A percentile compares a stretch with the other conserved stretches of the same genome.
These are phyloP conservation scores for Zaprionus camerounensis DNA, from an alignment of 1,140 invertebrate genomes.

Conservation along the genomic window DNA sequence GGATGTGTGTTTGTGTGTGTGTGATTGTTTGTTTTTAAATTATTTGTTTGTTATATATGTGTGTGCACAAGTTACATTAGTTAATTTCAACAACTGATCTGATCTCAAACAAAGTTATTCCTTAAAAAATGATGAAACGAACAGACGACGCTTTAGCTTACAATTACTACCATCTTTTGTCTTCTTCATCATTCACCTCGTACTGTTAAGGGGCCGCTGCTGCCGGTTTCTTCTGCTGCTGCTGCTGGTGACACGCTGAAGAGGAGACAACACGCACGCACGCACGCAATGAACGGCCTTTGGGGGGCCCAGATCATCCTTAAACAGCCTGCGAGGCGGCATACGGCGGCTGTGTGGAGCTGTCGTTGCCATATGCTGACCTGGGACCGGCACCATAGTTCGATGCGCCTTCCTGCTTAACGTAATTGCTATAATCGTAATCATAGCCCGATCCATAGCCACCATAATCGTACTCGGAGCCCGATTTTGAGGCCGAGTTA, in stretches of 20 bases:
- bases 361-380: constrained; percentile 83
- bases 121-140: constrained; percentile 72
- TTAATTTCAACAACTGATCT: constrained; percentile 83
- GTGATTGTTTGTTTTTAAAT: constrained; percentile 49
- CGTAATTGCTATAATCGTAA: constrained; percentile 84
- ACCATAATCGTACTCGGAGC: constrained; percentile 84
- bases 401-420: constrained; percentile 80
- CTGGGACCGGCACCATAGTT: constrained; percentile 81
- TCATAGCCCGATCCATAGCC: constrained; percentile 84
- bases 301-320: constrained; percentile 29
- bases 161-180: constrained; percentile 78
- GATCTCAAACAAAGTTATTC: constrained; percentile 69
- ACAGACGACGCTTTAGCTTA: constrained; percentile 83
- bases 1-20: constrained; percentile 41
- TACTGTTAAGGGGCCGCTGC: constrained; percentile 16
- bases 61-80: constrained; percentile 75
- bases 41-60: constrained; percentile 51
- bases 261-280: constrained; percentile 49
- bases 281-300: constrained; percentile 11
- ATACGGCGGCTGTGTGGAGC: constrained; percentile 83
- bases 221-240: background rate
- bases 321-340: constrained; percentile 84
- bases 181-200: constrained; percentile 75
- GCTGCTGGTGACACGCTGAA: constrained; percentile 22
- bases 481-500: constrained; percentile 81